phyloP scores from a whole-genome alignment of 2,797 vertebrate genomes.

The Acipenser transmontanus region DNA sequence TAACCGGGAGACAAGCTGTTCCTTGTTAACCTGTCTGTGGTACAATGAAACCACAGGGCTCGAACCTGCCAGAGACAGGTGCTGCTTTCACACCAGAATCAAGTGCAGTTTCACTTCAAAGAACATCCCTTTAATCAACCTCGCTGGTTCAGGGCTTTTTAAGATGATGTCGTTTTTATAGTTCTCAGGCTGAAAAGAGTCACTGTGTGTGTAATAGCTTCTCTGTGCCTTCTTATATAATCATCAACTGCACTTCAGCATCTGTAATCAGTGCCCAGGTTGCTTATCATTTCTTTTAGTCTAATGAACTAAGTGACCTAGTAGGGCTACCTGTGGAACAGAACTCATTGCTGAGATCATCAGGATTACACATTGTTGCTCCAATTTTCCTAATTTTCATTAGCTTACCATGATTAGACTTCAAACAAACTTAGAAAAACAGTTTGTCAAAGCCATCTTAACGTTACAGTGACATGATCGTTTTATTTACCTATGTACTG shows the following conservation, averaged over 20 bases:
- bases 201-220: constrained; percentile 14
- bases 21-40: constrained; percentile 50
- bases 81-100: constrained; percentile 39
- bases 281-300: constrained; percentile 42
- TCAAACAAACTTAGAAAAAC: neutral
- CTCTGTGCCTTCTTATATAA: neutral
- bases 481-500: no score
- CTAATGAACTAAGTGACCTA: constrained; percentile 60
- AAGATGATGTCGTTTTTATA: constrained; percentile 30
- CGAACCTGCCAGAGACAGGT: constrained; percentile 35
- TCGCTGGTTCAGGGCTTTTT: constrained; percentile 39
- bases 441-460: neutral
- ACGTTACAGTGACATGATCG: neutral
- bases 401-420: neutral
- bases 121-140: constrained; percentile 45
- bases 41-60: constrained; percentile 43
- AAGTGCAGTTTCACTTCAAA: constrained; percentile 52
- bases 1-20: constrained; percentile 15
- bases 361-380: constrained; percentile 57
- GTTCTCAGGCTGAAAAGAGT: constrained; percentile 28
- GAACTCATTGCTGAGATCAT: constrained; percentile 55
- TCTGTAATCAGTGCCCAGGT: constrained; percentile 33
- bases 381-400: constrained; percentile 50
- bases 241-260: neutral
- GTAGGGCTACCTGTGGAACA: constrained; percentile 41